Evolutionary conservation across 2,797 vertebrate genomes (phyloP).

Genomic region (Streptopelia turtur): DNA sequence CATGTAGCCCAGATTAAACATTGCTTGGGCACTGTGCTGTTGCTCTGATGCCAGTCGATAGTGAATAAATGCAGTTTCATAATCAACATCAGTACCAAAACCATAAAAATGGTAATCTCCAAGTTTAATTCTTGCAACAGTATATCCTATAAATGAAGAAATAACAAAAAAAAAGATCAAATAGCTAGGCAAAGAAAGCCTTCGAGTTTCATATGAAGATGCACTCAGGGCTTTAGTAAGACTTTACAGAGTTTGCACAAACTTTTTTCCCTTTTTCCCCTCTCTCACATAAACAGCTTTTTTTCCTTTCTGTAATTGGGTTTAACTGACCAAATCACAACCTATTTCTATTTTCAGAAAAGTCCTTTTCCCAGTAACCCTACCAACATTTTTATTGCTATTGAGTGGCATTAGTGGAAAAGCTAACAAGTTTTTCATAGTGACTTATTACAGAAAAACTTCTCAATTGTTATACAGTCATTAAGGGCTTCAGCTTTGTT

Average conservation of each 20-base stretch:
- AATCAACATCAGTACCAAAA: slow-evolving; percentile 95
- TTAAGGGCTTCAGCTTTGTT: not conserved
- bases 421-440: not conserved
- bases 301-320: not conserved
- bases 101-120: slow-evolving; percentile 99
- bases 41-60: slow-evolving; percentile 97
- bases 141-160: slow-evolving; percentile 85
- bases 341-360: fast-evolving
- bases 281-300: not conserved
- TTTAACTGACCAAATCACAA: not conserved
- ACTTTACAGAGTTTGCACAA: not conserved
- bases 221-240: not conserved
- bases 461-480: not conserved
- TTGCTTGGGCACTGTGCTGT: slow-evolving; percentile 96
- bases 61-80: slow-evolving; percentile 96
- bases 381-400: not conserved
- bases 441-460: not conserved
- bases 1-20: slow-evolving; percentile 99
- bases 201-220: not conserved
- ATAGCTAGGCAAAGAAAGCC: not conserved
- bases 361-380: not conserved
- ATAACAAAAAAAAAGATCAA: not conserved
- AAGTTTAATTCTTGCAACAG: slow-evolving; percentile 95
- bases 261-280: not conserved
- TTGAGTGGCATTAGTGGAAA: not conserved